Evolutionary conservation across 2,113 vertebrate species (phyloP).

Genomic region (Synodontis membranacea): DNA sequence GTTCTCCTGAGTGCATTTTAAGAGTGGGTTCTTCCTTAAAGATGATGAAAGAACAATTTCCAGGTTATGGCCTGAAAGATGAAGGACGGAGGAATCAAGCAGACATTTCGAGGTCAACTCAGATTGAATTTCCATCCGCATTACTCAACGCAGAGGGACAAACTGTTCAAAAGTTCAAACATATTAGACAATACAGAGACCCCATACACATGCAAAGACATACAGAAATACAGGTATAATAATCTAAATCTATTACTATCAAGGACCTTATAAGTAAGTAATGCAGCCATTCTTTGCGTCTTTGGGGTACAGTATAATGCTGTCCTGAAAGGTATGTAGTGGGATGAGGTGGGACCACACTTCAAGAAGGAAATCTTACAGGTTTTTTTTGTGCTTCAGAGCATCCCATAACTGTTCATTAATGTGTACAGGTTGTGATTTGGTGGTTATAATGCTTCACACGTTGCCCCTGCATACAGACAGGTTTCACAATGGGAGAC

Average conservation of each 20-base stretch:
- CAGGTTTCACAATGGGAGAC: neutral
- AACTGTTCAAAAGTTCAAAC: neutral
- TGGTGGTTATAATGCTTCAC: neutral
- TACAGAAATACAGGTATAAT: neutral
- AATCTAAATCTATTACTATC: neutral
- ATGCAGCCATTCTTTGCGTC: neutral
- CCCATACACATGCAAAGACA: neutral
- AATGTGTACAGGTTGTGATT: neutral
- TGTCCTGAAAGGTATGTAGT: neutral
- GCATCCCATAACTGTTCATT: neutral
- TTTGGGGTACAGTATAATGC: neutral
- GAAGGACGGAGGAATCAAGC: neutral
- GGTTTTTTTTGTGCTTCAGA: neutral
- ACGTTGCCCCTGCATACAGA: neutral
- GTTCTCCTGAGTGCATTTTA: neutral
- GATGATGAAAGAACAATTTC: neutral
- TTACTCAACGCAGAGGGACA: neutral
- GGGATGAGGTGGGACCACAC: neutral
- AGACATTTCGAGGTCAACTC: constrained; percentile 5
- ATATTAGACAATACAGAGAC: neutral
- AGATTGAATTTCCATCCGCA: neutral
- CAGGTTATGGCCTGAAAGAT: neutral
- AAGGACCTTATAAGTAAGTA: neutral
- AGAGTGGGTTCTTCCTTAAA: neutral
- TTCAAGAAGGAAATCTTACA: neutral